Evolutionary conservation across 2,888 invertebrate genomes (phyloP).

Genomic region (Ectemnius cavifrons): DNA sequence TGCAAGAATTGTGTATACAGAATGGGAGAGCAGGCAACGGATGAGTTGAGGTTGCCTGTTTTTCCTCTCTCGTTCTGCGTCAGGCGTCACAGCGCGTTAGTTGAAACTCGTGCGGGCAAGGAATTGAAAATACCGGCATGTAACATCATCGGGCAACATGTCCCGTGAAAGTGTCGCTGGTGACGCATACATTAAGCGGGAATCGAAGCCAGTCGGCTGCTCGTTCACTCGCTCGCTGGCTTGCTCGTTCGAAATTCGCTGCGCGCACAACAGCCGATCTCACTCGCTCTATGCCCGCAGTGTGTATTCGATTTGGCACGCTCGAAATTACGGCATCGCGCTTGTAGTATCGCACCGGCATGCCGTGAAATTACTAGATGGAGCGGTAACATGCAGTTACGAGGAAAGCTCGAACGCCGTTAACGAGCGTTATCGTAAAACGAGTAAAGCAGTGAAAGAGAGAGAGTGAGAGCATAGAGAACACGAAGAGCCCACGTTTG

Average conservation of each 20-base stretch:
- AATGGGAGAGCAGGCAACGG: too few species aligned
- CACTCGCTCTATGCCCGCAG: not conserved
- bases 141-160: slow-evolving; percentile 15
- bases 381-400: slow-evolving; percentile 38
- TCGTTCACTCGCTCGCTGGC: slow-evolving; percentile 20
- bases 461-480: not conserved
- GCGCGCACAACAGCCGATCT: slow-evolving; percentile 38
- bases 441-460: too few species aligned
- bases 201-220: too few species aligned
- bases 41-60: not conserved
- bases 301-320: slow-evolving; percentile 37
- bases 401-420: slow-evolving; percentile 5
- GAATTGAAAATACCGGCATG: slow-evolving; percentile 2
- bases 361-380: slow-evolving; percentile 42
- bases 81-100: not conserved
- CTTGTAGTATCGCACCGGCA: slow-evolving; percentile 17
- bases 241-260: slow-evolving; percentile 43
- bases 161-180: slow-evolving; percentile 42
- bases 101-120: not conserved
- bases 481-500: not conserved
- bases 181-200: slow-evolving; percentile 42
- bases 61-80: not conserved
- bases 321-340: slow-evolving; percentile 42
- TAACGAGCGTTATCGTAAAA: slow-evolving; percentile 2
- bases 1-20: too few species aligned